Evolutionary conservation across 2,797 vertebrate genomes (phyloP), one percentile per base, ranked within the genome.

Genomic region (Euphonia xanthogaster): DNA sequence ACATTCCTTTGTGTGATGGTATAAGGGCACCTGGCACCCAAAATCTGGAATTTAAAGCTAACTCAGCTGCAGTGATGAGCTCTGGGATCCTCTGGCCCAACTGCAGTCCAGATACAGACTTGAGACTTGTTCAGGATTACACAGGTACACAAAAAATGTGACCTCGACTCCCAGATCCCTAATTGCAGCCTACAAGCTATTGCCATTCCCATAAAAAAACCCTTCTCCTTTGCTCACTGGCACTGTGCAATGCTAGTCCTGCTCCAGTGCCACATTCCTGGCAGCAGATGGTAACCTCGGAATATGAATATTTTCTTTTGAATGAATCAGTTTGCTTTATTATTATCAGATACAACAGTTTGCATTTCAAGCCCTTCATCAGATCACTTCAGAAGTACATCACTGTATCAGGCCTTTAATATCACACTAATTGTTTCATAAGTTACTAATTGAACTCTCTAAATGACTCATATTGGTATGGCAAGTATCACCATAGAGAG

Each of bases 381-480:
- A 88, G 88, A 62, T 92, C 87, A n/a, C 45, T 47, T 74, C n/a
- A 92, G 83, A 62, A 88, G 63, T 71, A 78, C 16, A 8, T 62
- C 84, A 31, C 30, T 62, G 33, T 47, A 73, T n/a, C 51, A 96
- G 54, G 37, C 60, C 89, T 94, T 94, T 82, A 95, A 83, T 76
- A 93, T 94, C 71, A 78, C 65, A 30, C 57, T 96, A 96, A 97
- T 92, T 60, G 45, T 54, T 97, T 93, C 37, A 95, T 88, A 96
- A 96, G 94, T 86, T 87, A 91, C 67, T 92, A 96, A 93, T 53
- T 94, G 87, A 96, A 94, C 42, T 62, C 78, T 45, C 92, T 80
- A 92, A 93, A 92, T 92, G 27, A 97, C 90, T 90, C 92, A 94
- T 72, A 31, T 88, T 70, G 35, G 75, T 61, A 73, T 27, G 85